A percentile compares a stretch with the other conserved stretches of the same genome.
phyloP scores from a whole-genome alignment of 2,888 invertebrate species.

The Chymomyza fuscimana region DNA sequence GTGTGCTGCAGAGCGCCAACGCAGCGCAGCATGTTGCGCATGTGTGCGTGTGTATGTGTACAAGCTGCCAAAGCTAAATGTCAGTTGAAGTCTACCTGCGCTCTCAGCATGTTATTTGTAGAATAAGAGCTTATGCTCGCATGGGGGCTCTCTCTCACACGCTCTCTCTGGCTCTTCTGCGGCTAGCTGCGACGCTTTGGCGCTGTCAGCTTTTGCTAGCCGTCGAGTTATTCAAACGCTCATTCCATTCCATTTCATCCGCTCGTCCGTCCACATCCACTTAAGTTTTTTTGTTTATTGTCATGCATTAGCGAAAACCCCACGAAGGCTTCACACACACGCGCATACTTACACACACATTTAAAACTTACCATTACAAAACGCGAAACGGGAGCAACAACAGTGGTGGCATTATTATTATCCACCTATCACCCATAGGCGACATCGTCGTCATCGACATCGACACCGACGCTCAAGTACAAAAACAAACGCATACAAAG shows the following conservation, averaged over 20 bases:
- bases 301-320: constrained; percentile 15
- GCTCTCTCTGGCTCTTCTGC: constrained; percentile 31
- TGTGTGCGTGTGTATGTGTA: constrained; percentile 26
- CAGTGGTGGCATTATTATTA: constrained; percentile 48
- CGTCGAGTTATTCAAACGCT: constrained; percentile 61
- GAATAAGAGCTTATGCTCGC: constrained; percentile 4
- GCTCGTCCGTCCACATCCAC: constrained; percentile 75
- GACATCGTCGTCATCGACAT: constrained; percentile 47
- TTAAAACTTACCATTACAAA: constrained; percentile 61
- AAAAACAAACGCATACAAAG: background rate
- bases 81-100: constrained; percentile 25
- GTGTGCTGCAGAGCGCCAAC: constrained; percentile 56
- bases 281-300: constrained; percentile 50
- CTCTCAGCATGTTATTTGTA: background rate
- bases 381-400: constrained; percentile 56
- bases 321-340: constrained; percentile 15
- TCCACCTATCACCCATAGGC: constrained; percentile 47
- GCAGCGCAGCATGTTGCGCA: constrained; percentile 30
- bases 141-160: constrained; percentile 8
- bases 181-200: constrained; percentile 54
- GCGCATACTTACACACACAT: constrained; percentile 38
- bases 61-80: constrained; percentile 51
- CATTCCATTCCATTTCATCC: constrained; percentile 71
- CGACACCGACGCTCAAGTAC: constrained; percentile 49
- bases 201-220: constrained; percentile 49